A percentile compares a stretch with the other conserved stretches of the same genome.
Evolutionary conservation across 1,140 invertebrate species (phyloP).

Genomic region (Drosophila saltans): DNA sequence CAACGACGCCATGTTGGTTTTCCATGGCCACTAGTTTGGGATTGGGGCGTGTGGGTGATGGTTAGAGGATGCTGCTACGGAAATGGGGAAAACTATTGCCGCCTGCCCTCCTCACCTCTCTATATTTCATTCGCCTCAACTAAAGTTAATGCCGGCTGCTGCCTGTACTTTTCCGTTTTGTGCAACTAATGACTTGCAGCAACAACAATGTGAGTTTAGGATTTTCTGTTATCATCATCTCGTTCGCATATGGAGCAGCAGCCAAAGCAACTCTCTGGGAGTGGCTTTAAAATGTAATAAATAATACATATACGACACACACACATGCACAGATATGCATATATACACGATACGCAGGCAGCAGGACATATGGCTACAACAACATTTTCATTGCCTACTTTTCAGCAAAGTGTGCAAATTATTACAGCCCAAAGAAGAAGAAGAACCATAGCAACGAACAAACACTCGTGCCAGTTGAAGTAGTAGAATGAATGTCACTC

Average conservation of each 20-base stretch:
- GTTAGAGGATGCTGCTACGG: not conserved
- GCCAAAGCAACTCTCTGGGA: constrained; percentile 40
- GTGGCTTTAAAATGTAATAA: constrained; percentile 65
- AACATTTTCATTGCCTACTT: constrained; percentile 71
- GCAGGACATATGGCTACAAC: constrained; percentile 19
- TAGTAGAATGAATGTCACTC: not conserved
- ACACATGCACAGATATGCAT: not conserved
- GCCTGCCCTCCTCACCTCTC: not conserved
- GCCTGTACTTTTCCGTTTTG: constrained; percentile 26
- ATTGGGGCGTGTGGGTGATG: not conserved
- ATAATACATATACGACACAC: constrained; percentile 19
- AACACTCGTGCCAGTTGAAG: not conserved
- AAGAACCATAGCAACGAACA: not conserved
- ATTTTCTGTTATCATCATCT: constrained; percentile 36
- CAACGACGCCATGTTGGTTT: constrained; percentile 59
- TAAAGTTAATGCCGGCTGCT: constrained; percentile 14
- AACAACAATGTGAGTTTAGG: constrained; percentile 35
- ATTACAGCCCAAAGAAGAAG: constrained; percentile 32
- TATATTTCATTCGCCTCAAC: no score
- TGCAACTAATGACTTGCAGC: constrained; percentile 23
- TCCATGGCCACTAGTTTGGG: constrained; percentile 15
- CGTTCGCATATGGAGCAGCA: not conserved
- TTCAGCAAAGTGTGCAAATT: constrained; percentile 53
- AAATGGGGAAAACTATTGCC: constrained; percentile 14
- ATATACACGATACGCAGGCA: not conserved